Evolutionary conservation across 2,113 vertebrate genomes (phyloP).

Genomic region (Orientallactaga bullata): DNA sequence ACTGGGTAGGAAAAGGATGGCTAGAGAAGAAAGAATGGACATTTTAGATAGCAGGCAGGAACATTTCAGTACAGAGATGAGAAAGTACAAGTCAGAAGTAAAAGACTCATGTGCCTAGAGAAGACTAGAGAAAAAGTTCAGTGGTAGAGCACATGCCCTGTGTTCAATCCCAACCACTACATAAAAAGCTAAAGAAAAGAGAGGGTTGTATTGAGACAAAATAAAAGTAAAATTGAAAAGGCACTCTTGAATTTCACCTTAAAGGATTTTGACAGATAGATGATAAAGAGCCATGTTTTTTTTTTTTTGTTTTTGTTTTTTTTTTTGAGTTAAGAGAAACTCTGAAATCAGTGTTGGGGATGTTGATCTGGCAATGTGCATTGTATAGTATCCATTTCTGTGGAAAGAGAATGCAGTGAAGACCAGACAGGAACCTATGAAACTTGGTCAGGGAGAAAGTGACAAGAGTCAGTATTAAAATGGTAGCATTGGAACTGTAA

Average conservation of each 20-base stretch:
- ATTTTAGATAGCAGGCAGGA: background rate
- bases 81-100: constrained; percentile 41
- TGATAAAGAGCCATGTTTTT: background rate
- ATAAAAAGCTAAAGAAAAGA: background rate
- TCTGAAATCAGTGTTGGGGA: background rate
- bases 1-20: constrained; percentile 12
- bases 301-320: too few species aligned
- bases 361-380: background rate
- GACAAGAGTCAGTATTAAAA: constrained; percentile 42
- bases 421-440: background rate
- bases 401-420: constrained; percentile 9
- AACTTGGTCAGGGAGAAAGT: constrained; percentile 6
- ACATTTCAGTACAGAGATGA: constrained; percentile 12
- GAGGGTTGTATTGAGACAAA: background rate
- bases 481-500: constrained; percentile 20
- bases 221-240: constrained; percentile 53
- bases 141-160: background rate
- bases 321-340: constrained; percentile 35
- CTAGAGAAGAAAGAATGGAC: background rate
- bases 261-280: constrained; percentile 48
- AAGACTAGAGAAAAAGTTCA: background rate
- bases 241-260: constrained; percentile 38
- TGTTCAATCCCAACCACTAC: background rate
- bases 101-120: background rate
- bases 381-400: background rate